phyloP scores from a whole-genome alignment of 1,140 invertebrate genomes.

The Aphelenchoides besseyi region DNA sequence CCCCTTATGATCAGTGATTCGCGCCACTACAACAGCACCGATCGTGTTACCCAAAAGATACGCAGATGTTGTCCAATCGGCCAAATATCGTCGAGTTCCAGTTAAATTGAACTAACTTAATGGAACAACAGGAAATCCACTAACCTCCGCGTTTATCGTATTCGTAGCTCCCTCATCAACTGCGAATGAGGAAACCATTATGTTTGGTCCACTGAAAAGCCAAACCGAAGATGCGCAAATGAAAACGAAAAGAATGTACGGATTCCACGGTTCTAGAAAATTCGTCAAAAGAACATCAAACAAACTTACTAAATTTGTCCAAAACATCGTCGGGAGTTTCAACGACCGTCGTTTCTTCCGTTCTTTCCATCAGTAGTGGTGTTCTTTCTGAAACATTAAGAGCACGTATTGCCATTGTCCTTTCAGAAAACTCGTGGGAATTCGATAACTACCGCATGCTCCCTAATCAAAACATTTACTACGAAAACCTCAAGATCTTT shows the following conservation, averaged over 20 bases:
- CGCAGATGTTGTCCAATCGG: conserved; percentile 28
- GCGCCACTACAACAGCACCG: not conserved
- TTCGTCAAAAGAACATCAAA: not conserved
- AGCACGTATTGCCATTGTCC: no score
- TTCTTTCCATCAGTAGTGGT: no score
- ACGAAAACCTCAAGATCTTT: no score
- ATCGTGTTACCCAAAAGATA: conserved; percentile 33
- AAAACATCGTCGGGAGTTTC: conserved; percentile 4
- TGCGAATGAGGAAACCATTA: conserved; percentile 28
- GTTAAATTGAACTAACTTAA: conserved; percentile 29
- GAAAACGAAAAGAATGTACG: conserved; percentile 29
- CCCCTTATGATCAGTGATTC: conserved; percentile 28
- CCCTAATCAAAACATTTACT: no score
- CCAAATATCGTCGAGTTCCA: conserved; percentile 14
- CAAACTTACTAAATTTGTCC: conserved; percentile 11
- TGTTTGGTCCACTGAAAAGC: conserved; percentile 17
- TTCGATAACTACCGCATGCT: no score
- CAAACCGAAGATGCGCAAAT: conserved; percentile 29
- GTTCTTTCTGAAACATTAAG: no score
- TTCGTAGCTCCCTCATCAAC: conserved; percentile 24
- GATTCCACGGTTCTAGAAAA: conserved; percentile 30
- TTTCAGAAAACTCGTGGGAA: no score
- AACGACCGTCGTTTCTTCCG: no score
- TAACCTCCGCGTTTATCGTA: conserved; percentile 33
- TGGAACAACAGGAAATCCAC: not conserved